Percentiles rank a stretch among this genome's conserved stretches.
These are phyloP conservation scores for Gymnorhina tibicen DNA, from an alignment of 2,113 vertebrate genomes.

Conservation along the genomic window DNA sequence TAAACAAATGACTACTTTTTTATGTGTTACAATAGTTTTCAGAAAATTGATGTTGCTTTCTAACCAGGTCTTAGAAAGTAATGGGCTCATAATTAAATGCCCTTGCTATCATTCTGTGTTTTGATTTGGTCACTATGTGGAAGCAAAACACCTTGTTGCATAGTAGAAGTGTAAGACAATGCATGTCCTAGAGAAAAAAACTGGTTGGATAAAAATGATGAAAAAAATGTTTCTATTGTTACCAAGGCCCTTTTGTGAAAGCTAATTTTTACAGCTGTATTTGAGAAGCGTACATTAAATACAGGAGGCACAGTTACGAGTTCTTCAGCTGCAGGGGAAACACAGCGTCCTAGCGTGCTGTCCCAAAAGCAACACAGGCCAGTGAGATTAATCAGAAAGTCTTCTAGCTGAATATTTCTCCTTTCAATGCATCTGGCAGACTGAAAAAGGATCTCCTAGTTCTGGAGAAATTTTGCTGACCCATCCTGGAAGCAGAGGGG, in stretches of 20 bases:
- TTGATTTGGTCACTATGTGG: background rate
- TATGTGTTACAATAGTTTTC: background rate
- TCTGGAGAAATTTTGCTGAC: background rate
- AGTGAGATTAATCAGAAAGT: background rate
- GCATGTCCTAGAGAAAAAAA: background rate
- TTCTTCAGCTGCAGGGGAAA: background rate
- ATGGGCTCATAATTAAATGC: background rate
- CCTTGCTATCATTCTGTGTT: accelerated
- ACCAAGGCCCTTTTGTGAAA: background rate
- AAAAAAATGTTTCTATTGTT: background rate
- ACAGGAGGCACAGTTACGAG: background rate
- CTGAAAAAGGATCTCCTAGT: background rate
- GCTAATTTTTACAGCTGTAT: background rate
- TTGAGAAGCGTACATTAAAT: background rate
- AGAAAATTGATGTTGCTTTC: background rate
- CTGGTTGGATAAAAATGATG: background rate
- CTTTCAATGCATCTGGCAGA: background rate
- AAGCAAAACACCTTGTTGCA: background rate
- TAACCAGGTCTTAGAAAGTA: background rate
- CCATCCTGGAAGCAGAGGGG: background rate
- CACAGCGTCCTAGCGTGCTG: background rate
- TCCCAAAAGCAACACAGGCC: background rate
- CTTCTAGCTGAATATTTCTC: background rate
- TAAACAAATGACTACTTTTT: background rate
- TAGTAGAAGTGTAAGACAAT: background rate